Evolutionary conservation across 1,140 invertebrate species (phyloP), one percentile per base, ranked within the genome.

Genomic region (Nixonia krombeini): DNA sequence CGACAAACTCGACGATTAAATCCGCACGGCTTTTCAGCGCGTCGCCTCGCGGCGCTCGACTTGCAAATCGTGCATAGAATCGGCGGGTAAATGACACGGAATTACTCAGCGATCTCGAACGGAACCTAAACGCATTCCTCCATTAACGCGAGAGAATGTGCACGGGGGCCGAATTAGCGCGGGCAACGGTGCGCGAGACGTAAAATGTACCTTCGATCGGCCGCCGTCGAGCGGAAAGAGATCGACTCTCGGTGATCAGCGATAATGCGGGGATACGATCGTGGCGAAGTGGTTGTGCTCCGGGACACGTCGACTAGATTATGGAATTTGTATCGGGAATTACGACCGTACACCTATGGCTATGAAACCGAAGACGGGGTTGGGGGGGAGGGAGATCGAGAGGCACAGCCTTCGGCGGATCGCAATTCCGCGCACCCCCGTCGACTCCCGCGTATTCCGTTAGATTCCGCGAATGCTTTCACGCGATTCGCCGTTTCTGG

Each of bases 241-340:
- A 78, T 76, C 47, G 68, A 74, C 65, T 65, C 61, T 61, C 50
- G 52, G 59, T 72, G 71, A 79, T 78, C 69, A 72, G 67, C 46
- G 75, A 78, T 77, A 79, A 79, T 78, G 64, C 65, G 63, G 66
- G 66, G 68, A 64, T 76, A 74, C 59, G 72, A 76, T 78, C 71
- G 74, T 53, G 65, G 61, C 70, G 68, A 69, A 46, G 67, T 70
- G 59, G 46, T 75, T 73, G 70, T 55, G 58, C 62, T 59, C 31
- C 50, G 42, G 72, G 73, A 62, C 74, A 77, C 69, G 70, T 71
- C 75, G 75, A 80, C 74, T 79, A 74, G 74, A 81, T 79, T 80
- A 80, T 79, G 75, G 79, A 78, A 77, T 81, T 82, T 74, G 73
- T 73, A 76, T 70, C 75, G 73, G 73, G 70, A 74, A 82, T 82